These are phyloP conservation scores for Aurelia sp. DNA, from an alignment of 30 jellyfish, hydroid and myxozoan species.

Conservation along the genomic window DNA sequence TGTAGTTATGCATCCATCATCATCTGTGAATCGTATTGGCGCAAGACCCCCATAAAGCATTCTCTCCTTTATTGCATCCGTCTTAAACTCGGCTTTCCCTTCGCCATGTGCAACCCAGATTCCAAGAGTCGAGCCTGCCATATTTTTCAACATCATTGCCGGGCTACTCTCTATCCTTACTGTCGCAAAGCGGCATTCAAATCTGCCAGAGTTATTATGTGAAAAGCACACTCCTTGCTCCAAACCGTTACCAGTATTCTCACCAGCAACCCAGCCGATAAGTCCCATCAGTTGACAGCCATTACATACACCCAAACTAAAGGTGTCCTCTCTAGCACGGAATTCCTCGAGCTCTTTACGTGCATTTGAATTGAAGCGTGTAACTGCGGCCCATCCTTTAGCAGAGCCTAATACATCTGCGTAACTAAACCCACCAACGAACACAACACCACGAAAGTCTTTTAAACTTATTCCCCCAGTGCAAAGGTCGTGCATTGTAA, in stretches of 20 bases:
- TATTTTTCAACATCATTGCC: slow-evolving; percentile 71
- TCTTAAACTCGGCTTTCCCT: slow-evolving; percentile 69
- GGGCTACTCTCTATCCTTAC: slow-evolving; percentile 78
- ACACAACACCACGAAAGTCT: slow-evolving; percentile 80
- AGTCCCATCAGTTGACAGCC: slow-evolving; percentile 95
- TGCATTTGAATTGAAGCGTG: slow-evolving; percentile 65
- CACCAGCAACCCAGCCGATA: slow-evolving; percentile 88
- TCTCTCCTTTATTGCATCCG: slow-evolving; percentile 21
- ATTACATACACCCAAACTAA: slow-evolving; percentile 93
- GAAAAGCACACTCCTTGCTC: slow-evolving; percentile 73
- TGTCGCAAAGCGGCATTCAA: slow-evolving; percentile 83
- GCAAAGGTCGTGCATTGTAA: slow-evolving; percentile 83
- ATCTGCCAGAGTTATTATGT: slow-evolving; percentile 83
- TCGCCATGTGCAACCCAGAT: slow-evolving; percentile 97
- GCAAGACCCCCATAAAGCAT: slow-evolving; percentile 22
- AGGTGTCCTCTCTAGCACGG: slow-evolving; percentile 80
- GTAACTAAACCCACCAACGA: slow-evolving; percentile 93
- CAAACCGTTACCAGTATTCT: slow-evolving; percentile 12
- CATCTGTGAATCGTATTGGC: slow-evolving; percentile 84
- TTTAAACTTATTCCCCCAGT: slow-evolving; percentile 39
- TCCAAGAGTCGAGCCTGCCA: slow-evolving; percentile 86
- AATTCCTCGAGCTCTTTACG: slow-evolving; percentile 73
- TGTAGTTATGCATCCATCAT: slow-evolving; percentile 62
- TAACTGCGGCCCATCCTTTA: slow-evolving; percentile 93
- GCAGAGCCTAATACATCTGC: slow-evolving; percentile 98